These are phyloP conservation scores for Ptilonorhynchus violaceus DNA, from an alignment of 2,113 vertebrate species.

Conservation along the genomic window DNA sequence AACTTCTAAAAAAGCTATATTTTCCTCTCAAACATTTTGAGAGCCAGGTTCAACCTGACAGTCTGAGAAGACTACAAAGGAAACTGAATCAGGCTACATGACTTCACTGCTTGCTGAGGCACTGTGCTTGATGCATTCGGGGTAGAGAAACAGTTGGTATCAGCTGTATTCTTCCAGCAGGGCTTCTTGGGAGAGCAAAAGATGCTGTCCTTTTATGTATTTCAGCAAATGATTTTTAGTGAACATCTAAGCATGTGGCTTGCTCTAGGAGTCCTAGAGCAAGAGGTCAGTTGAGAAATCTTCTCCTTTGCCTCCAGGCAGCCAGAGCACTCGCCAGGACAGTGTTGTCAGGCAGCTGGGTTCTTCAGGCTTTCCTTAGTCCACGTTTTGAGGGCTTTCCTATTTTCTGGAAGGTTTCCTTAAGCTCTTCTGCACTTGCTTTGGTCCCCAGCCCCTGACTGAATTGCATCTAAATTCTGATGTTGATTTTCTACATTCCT, in stretches of 20 bases:
- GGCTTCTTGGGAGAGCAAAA: neutral
- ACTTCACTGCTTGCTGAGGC: neutral
- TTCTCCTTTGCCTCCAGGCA: neutral
- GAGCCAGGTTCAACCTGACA: neutral
- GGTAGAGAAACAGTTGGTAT: neutral
- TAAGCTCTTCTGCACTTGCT: neutral
- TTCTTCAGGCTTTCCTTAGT: neutral
- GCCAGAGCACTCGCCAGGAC: neutral
- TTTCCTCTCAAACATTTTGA: neutral
- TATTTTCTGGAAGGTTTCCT: neutral
- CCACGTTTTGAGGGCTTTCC: neutral
- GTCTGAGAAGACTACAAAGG: neutral
- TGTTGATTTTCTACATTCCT: slow-evolving; percentile 4
- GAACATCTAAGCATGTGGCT: neutral
- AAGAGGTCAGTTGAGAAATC: neutral
- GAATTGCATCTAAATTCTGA: neutral
- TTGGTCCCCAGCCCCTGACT: neutral
- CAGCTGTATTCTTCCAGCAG: neutral
- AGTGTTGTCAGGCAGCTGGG: neutral
- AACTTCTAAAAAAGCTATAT: neutral
- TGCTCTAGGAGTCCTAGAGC: neutral
- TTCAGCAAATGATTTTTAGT: neutral
- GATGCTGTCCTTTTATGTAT: neutral
- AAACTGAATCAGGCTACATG: fast-evolving
- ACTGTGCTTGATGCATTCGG: neutral